phyloP scores from a whole-genome alignment of 2,888 invertebrate genomes.

The Tolmerus cingulatus region DNA sequence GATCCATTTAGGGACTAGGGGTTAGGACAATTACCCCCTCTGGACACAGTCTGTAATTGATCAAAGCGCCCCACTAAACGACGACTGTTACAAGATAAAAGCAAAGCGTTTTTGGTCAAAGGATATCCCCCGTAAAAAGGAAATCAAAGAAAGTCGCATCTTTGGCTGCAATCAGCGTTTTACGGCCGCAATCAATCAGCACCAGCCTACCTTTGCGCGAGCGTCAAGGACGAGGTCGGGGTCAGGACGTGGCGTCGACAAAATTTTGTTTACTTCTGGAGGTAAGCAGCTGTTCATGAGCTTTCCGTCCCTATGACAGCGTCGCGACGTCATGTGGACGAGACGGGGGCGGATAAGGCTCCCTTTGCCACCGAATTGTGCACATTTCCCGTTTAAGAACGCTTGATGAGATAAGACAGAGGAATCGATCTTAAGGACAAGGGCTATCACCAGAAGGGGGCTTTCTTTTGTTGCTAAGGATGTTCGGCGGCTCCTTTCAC shows the following conservation, averaged over 20 bases:
- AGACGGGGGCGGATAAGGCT: neutral
- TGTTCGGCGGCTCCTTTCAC: neutral
- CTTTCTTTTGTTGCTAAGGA: neutral
- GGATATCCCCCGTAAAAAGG: neutral
- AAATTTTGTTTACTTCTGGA: slow-evolving; percentile 20
- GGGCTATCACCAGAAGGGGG: neutral
- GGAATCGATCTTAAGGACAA: neutral
- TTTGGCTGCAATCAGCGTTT: slow-evolving; percentile 1
- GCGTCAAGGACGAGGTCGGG: neutral
- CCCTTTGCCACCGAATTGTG: neutral
- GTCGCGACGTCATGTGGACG: neutral
- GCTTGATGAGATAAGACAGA: neutral
- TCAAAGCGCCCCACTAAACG: neutral
- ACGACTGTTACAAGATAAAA: neutral
- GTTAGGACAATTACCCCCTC: neutral
- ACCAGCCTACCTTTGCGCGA: neutral
- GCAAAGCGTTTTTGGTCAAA: neutral
- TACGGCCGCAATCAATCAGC: neutral
- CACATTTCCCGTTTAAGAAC: slow-evolving; percentile 1
- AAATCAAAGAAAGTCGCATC: neutral
- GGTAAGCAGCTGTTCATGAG: neutral
- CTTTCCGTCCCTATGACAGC: slow-evolving; percentile 4
- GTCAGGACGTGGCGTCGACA: neutral
- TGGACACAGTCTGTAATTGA: neutral
- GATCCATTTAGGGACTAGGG: neutral